phyloP scores from a whole-genome alignment of 2,113 vertebrate species.

The Hassar affinis region DNA sequence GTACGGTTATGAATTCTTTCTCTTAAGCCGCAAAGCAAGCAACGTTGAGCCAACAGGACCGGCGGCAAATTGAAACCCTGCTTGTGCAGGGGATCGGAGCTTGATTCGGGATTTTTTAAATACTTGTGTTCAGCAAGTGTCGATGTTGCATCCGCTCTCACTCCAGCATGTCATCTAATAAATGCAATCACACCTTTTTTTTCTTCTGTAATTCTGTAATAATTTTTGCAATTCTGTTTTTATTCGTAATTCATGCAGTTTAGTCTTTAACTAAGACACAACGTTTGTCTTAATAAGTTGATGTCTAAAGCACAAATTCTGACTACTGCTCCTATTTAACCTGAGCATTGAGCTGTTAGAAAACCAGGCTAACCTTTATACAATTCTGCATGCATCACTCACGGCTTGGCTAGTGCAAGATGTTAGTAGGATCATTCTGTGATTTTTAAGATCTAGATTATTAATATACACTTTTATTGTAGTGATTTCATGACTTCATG shows the following conservation, averaged over 20 bases:
- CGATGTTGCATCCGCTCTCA: neutral
- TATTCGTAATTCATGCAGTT: neutral
- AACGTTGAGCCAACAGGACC: conserved; percentile 71
- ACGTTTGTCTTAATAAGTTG: neutral
- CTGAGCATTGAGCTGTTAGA: neutral
- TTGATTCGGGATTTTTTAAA: conserved; percentile 37
- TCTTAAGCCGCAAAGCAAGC: conserved; percentile 68
- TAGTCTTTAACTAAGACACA: neutral
- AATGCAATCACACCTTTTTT: neutral
- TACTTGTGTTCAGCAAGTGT: conserved; percentile 9
- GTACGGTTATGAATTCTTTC: conserved; percentile 53
- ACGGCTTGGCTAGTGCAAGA: neutral
- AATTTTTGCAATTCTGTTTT: neutral
- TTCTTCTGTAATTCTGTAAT: too few species aligned
- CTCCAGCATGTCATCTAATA: neutral
- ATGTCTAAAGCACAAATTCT: neutral
- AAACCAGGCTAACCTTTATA: neutral
- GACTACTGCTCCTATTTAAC: neutral
- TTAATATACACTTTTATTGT: neutral
- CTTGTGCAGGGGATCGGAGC: conserved; percentile 10
- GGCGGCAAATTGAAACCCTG: conserved; percentile 66
- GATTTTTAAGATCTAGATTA: neutral
- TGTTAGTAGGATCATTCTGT: neutral
- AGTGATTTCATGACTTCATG: neutral
- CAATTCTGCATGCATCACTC: neutral